Evolutionary conservation across 64 coral and sea anemone genomes (phyloP), one percentile per base, ranked within the genome.

Genomic region (Platygyra sinensis): DNA sequence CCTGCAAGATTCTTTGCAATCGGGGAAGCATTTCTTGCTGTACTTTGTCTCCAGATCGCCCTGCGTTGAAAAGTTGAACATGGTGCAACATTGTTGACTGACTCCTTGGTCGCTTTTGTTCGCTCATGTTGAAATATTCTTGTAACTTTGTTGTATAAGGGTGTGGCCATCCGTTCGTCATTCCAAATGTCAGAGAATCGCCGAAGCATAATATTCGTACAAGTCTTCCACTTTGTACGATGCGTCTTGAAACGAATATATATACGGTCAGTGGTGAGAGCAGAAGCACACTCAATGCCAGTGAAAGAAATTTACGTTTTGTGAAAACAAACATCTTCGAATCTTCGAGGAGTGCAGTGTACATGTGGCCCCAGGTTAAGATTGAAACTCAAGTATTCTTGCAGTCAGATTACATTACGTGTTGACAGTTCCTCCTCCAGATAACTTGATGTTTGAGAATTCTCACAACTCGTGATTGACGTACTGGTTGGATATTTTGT

Each of bases 191-290:
- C 16, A 92, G 72, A 7, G 91, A 92, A 87, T 92, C 91, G 54
- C 91, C 91, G 87, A 92, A 92, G 57, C 91, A 92, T 72, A 92
- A 59, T 15, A 92, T 79, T 75, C 72, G 15, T 59, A 92, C n/a
- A 16, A 27, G 7, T 78, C 46, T 72, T 72, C 30, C 75, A 5
- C 42, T 46, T 73, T 15, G 19, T 25, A 25, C 46, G 1, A 12
- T 0, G 22, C 9, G 38, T 20, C 25, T 51, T 31, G 27, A 54
- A 72, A 25, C 57, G 80, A 83, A 42, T 73, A 18, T 20, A 38
- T 33, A 10, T 12, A 22, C 18, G 16, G 72, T 31, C 20, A 24
- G 29, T n/a, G n/a, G 12, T 15, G 67, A 72, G 4, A 73, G 17
- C n/a, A 87, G 13, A 32, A 76, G 39, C 0, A 72, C 55, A 64